Percentiles rank a stretch among this genome's conserved stretches.
Evolutionary conservation across 2,113 vertebrate genomes (phyloP).

Genomic region (Cranoglanis bouderius): DNA sequence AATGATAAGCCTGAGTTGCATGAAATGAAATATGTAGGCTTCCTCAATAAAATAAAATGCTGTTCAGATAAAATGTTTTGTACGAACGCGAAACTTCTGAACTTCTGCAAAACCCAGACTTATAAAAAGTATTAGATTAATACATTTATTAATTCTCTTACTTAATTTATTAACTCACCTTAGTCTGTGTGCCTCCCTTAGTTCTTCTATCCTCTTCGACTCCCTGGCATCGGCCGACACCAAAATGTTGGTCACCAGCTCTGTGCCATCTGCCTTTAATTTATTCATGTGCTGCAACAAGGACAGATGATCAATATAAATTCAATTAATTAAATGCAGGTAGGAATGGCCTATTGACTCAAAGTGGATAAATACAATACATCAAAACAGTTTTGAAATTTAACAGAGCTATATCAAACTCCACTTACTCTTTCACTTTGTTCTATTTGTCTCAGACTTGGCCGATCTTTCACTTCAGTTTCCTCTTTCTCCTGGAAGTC

Average conservation of each 20-base stretch:
- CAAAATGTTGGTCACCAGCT: conserved; percentile 79
- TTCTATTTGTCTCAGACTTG: conserved; percentile 69
- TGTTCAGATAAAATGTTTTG: no score
- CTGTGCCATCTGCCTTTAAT: conserved; percentile 72
- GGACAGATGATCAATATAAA: background rate
- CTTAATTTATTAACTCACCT: conserved; percentile 66
- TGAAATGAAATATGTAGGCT: no score
- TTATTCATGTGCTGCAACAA: conserved; percentile 70
- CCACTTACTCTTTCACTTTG: conserved; percentile 72
- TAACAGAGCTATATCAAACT: background rate
- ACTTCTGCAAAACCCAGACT: no score
- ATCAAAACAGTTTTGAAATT: background rate
- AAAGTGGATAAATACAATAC: background rate
- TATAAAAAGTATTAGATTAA: no score
- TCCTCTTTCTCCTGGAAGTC: conserved; percentile 56
- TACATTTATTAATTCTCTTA: no score
- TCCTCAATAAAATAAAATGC: no score
- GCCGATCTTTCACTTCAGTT: conserved; percentile 63
- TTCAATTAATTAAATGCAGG: background rate
- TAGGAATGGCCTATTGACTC: background rate
- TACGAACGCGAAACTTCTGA: no score
- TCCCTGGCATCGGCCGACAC: conserved; percentile 77
- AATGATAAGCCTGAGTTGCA: no score
- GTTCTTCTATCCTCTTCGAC: conserved; percentile 65
- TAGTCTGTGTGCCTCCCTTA: conserved; percentile 69